Conservation (phyloP, 2,797 vertebrate genomes). For the Eidolon dupreanum region DNA sequence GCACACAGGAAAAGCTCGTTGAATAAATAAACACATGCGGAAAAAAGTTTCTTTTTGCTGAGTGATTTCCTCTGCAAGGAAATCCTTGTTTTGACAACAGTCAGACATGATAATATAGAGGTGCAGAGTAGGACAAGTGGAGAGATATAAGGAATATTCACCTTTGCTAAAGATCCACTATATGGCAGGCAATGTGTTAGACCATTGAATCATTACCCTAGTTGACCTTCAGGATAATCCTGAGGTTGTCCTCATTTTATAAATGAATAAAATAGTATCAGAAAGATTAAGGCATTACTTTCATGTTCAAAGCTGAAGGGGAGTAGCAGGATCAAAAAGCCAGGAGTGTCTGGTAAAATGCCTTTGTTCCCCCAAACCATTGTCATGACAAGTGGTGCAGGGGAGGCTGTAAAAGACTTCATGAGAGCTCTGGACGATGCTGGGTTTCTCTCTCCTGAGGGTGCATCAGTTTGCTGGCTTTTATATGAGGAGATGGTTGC, state of each 20-base stretch:
- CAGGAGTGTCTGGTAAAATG: neutral
- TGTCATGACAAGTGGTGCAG: neutral
- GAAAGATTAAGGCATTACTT: slow-evolving; percentile 13
- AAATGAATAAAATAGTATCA: slow-evolving; percentile 24
- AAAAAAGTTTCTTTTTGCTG: slow-evolving; percentile 54
- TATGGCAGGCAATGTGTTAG: neutral
- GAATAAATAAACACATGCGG: neutral
- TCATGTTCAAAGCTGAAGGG: neutral
- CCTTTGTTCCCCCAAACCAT: neutral
- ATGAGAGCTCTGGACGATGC: neutral
- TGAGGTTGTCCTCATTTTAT: neutral
- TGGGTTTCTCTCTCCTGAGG: neutral
- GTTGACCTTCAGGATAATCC: slow-evolving; percentile 5
- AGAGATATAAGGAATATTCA: slow-evolving; percentile 14
- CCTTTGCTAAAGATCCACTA: slow-evolving; percentile 16
- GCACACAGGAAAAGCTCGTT: neutral
- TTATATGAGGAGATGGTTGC: neutral
- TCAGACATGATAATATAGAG: slow-evolving; percentile 5
- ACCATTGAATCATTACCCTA: neutral
- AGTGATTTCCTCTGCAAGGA: slow-evolving; percentile 35
- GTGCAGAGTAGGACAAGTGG: neutral
- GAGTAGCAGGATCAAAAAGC: neutral
- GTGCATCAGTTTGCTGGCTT: neutral
- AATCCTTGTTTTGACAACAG: slow-evolving; percentile 51
- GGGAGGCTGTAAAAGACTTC: neutral